These are phyloP conservation scores for Campoletis raptor DNA, from an alignment of 2,888 invertebrate species.

Conservation along the genomic window DNA sequence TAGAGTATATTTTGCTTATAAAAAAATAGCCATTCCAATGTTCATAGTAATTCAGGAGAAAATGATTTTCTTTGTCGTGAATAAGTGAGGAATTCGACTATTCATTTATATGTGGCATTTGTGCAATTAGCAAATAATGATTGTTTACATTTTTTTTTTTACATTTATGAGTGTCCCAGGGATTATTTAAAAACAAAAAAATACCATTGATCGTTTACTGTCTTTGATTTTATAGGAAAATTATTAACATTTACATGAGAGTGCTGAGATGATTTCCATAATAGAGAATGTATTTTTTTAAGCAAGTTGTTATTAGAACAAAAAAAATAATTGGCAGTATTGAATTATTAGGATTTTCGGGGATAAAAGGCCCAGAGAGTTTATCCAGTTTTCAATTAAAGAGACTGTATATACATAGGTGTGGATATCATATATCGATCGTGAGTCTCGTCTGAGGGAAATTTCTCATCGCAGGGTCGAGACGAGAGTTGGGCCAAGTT, in stretches of 20 bases:
- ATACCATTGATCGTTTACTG: neutral
- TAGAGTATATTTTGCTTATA: too few relatives aligned
- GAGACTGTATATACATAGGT: neutral
- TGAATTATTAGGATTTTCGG: slow-evolving; percentile 17
- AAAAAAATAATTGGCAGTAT: slow-evolving; percentile 19
- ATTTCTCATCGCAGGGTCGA: slow-evolving; percentile 39
- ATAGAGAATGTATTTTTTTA: neutral
- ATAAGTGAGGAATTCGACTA: too few relatives aligned
- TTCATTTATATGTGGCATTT: too few relatives aligned
- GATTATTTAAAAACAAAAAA: too few relatives aligned
- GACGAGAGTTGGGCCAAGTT: slow-evolving; percentile 58
- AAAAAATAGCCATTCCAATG: too few relatives aligned
- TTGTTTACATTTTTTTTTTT: too few relatives aligned
- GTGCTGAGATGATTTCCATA: neutral
- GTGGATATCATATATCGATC: slow-evolving; percentile 52
- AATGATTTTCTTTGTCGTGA: too few relatives aligned
- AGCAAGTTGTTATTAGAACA: neutral
- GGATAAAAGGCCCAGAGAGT: slow-evolving; percentile 28
- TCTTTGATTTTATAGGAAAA: neutral
- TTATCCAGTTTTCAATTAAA: slow-evolving; percentile 50
- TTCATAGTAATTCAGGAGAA: too few relatives aligned
- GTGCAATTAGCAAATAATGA: too few relatives aligned
- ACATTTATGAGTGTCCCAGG: too few relatives aligned
- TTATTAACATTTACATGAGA: neutral
- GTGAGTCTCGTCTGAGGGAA: slow-evolving; percentile 31